These are phyloP conservation scores for Nannobrachium achirus DNA, from an alignment of 2,113 vertebrate species.

Conservation along the genomic window DNA sequence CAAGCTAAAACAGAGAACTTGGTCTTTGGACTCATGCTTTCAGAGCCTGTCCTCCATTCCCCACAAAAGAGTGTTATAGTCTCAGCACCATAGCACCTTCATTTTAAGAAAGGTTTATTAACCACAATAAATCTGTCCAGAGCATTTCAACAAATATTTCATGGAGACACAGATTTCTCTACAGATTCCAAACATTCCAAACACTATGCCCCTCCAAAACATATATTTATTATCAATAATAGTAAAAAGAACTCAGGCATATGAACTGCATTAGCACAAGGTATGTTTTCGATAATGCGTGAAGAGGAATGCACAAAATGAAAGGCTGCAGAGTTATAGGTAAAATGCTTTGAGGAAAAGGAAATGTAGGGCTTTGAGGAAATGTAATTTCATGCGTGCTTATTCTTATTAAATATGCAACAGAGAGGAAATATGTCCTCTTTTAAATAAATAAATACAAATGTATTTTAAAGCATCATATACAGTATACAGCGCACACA, in stretches of 20 bases:
- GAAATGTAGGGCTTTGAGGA: slow-evolving; percentile 61
- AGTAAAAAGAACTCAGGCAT: slow-evolving; percentile 26
- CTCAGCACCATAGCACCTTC: background rate
- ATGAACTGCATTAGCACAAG: slow-evolving; percentile 54
- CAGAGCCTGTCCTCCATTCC: slow-evolving; percentile 11
- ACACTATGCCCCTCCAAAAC: slow-evolving; percentile 18
- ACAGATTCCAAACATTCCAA: slow-evolving; percentile 53
- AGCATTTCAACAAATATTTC: slow-evolving; percentile 56
- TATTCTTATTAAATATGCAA: slow-evolving; percentile 77
- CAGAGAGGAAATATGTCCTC: slow-evolving; percentile 70
- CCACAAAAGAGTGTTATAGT: slow-evolving; percentile 17
- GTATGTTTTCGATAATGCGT: slow-evolving; percentile 69
- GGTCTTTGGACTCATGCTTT: background rate
- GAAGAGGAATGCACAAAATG: slow-evolving; percentile 69
- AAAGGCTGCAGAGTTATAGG: slow-evolving; percentile 39
- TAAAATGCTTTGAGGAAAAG: slow-evolving; percentile 47
- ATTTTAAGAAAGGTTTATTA: slow-evolving; percentile 3
- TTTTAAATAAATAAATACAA: slow-evolving; percentile 35
- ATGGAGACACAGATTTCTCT: slow-evolving; percentile 38
- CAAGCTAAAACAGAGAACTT: too few relatives aligned
- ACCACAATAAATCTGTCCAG: slow-evolving; percentile 29
- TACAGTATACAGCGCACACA: too few relatives aligned
- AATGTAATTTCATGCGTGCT: slow-evolving; percentile 69
- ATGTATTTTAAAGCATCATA: too few relatives aligned
- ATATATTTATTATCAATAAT: slow-evolving; percentile 34